phyloP scores from a whole-genome alignment of 2,888 invertebrate species.

The Urechis unicinctus region DNA sequence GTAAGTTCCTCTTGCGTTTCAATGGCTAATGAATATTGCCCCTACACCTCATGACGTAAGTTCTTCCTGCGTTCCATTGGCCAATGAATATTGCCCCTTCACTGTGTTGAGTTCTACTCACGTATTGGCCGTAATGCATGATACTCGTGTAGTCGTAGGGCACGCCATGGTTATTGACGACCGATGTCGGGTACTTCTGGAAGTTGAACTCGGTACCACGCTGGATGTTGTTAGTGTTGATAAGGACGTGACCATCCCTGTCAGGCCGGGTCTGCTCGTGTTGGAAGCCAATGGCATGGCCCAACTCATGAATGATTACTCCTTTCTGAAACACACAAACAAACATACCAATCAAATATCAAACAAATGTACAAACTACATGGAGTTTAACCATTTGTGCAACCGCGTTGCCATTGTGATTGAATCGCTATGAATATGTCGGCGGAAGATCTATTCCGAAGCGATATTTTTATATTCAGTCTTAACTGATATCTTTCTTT shows the following conservation, averaged over 20 bases:
- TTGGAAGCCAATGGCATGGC: slow-evolving; percentile 33
- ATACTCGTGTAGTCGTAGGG: slow-evolving; percentile 34
- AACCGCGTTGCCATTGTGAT: too few species aligned
- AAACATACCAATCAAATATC: not conserved
- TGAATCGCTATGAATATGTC: too few species aligned
- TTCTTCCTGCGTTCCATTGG: slow-evolving; percentile 30
- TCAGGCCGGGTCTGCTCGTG: slow-evolving; percentile 37
- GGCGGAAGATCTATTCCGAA: too few species aligned
- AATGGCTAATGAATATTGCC: too few species aligned
- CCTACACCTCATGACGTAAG: too few species aligned
- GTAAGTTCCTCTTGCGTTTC: too few species aligned
- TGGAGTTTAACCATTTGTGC: too few species aligned
- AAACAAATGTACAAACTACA: too few species aligned
- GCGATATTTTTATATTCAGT: too few species aligned
- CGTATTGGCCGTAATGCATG: slow-evolving; percentile 29
- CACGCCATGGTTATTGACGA: slow-evolving; percentile 22
- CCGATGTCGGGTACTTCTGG: slow-evolving; percentile 17
- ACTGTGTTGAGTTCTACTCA: slow-evolving; percentile 18
- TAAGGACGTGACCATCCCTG: slow-evolving; percentile 20
- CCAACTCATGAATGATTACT: slow-evolving; percentile 31
- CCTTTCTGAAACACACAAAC: slow-evolving; percentile 23
- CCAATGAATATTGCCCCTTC: slow-evolving; percentile 31
- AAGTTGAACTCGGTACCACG: slow-evolving; percentile 25
- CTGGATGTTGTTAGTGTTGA: slow-evolving; percentile 2
- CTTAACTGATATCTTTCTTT: too few species aligned